Conservation (phyloP, 2,113 vertebrate genomes). For the Gobio gobio region DNA sequence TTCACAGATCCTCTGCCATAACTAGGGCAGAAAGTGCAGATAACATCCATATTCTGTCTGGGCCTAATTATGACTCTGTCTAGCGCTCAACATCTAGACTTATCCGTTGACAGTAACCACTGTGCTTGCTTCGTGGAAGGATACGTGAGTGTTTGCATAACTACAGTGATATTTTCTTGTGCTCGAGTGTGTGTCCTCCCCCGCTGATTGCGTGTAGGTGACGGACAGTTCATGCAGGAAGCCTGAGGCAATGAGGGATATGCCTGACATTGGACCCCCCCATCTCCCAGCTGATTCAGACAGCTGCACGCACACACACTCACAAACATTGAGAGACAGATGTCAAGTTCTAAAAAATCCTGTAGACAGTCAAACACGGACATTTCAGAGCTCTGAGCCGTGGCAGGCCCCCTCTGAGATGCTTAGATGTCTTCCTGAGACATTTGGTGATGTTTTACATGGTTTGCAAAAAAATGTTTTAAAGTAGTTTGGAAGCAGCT, state of each 20-base stretch:
- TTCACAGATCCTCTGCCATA: not conserved
- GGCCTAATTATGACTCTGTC: constrained; percentile 26
- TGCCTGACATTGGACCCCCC: constrained; percentile 44
- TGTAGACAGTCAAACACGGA: constrained; percentile 49
- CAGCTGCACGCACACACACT: constrained; percentile 20
- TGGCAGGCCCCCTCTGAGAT: constrained; percentile 41
- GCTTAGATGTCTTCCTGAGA: constrained; percentile 25
- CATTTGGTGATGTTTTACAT: constrained; percentile 34
- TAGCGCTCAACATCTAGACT: constrained; percentile 14
- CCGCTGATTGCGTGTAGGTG: constrained; percentile 48
- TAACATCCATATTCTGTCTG: not conserved
- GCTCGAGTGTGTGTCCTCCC: constrained; percentile 32
- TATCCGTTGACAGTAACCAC: not conserved
- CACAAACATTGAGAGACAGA: constrained; percentile 46
- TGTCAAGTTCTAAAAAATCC: constrained; percentile 53
- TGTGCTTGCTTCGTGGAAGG: constrained; percentile 19
- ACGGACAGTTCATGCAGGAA: constrained; percentile 55
- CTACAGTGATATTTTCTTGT: constrained; percentile 31
- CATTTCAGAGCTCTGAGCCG: constrained; percentile 50
- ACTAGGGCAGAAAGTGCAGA: not conserved
- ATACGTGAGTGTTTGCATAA: constrained; percentile 17
- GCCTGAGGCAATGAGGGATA: constrained; percentile 50
- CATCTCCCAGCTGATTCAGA: constrained; percentile 48
- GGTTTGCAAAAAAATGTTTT: constrained; percentile 26
- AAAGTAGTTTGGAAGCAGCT: constrained; percentile 33